A percentile compares a stretch with the other conserved stretches of the same genome.
Conservation (phyloP, 2,797 vertebrate genomes). For the Philypnodon macrostomus region DNA sequence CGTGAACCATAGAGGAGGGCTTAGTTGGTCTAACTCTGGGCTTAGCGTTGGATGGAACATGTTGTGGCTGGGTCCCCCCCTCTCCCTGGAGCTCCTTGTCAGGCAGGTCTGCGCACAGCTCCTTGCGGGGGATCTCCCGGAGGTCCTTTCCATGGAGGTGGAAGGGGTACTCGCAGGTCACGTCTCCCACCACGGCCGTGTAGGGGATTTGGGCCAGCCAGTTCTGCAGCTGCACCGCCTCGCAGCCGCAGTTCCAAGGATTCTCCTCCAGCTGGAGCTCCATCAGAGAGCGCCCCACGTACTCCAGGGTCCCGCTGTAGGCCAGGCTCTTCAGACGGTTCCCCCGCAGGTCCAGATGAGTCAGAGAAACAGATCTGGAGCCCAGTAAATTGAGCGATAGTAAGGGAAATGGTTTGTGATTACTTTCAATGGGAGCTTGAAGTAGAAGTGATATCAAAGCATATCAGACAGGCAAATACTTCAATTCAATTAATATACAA, state of each 20-base stretch:
- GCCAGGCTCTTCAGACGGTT: conserved; percentile 97
- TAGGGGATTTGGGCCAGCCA: conserved; percentile 98
- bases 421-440: neutral
- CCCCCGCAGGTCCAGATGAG: conserved; percentile 96
- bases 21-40: conserved; percentile 72
- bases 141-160: conserved; percentile 96
- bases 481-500: neutral
- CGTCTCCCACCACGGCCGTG: conserved; percentile 93
- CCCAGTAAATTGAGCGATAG: conserved; percentile 8
- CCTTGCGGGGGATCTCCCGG: conserved; percentile 92
- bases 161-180: conserved; percentile 95
- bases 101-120: conserved; percentile 84
- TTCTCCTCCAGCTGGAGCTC: conserved; percentile 98
- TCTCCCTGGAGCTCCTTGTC: conserved; percentile 76
- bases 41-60: conserved; percentile 64
- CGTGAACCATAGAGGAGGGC: conserved; percentile 90
- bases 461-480: neutral
- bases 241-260: conserved; percentile 97
- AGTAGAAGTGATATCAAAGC: neutral
- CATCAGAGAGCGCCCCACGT: conserved; percentile 91
- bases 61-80: conserved; percentile 61
- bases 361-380: conserved; percentile 82
- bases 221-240: conserved; percentile 91
- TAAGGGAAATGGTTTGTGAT: conserved; percentile 22
- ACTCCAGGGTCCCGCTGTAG: conserved; percentile 95